A percentile compares a stretch with the other conserved stretches of the same genome.
phyloP scores from a whole-genome alignment of 37 sponge, comb jelly and placozoan species.

The Lycopodina hypogea region DNA sequence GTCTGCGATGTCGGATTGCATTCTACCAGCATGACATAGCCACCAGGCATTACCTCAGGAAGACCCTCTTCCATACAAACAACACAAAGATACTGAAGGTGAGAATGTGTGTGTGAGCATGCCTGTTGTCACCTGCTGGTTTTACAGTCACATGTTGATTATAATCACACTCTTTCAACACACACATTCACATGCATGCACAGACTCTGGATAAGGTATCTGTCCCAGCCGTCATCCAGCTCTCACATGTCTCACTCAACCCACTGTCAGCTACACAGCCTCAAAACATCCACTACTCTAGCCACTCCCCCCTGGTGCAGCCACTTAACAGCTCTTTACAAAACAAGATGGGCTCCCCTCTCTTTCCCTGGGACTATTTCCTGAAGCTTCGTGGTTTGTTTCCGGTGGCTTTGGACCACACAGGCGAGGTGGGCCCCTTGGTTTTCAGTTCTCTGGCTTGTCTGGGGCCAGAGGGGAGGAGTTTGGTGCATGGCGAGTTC shows the following conservation, averaged over 20 bases:
- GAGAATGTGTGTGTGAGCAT: too few relatives aligned
- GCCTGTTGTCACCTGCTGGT: background rate
- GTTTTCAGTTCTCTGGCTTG: constrained; percentile 28
- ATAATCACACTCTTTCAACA: background rate
- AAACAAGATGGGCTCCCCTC: background rate
- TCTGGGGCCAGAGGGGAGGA: constrained; percentile 8
- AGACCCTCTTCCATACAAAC: constrained; percentile 16
- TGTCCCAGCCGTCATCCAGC: constrained; percentile 1
- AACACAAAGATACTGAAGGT: constrained; percentile 10
- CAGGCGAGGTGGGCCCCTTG: background rate
- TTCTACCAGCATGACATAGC: constrained; percentile 34
- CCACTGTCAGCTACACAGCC: constrained; percentile 11
- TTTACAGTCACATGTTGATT: too few relatives aligned
- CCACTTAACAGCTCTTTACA: background rate
- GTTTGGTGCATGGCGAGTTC: constrained; percentile 52
- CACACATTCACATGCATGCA: too few relatives aligned
- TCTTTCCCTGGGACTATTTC: constrained; percentile 21
- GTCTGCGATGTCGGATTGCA: background rate
- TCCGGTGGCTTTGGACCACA: constrained; percentile 5
- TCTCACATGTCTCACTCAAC: background rate
- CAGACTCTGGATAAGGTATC: constrained; percentile 25
- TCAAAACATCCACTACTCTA: background rate
- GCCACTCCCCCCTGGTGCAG: constrained; percentile 19
- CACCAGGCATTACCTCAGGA: constrained; percentile 40
- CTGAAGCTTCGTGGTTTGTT: constrained; percentile 3